Base-by-base conservation (phyloP, 2,888 invertebrate genomes). In the Lithophane socia region DNA sequence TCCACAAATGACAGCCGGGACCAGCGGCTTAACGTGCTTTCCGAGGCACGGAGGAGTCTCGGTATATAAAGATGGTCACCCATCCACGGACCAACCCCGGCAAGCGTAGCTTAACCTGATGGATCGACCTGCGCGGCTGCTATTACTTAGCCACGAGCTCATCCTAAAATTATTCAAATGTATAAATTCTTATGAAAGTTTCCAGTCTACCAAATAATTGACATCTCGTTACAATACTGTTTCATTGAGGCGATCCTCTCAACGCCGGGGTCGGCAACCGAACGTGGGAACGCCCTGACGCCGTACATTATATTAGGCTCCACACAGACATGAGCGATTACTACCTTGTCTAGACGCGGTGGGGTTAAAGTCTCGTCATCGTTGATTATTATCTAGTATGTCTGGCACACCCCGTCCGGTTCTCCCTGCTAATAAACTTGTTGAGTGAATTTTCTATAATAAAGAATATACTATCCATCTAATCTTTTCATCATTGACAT, bases 231-330 rank as follows among this genome's bases (percentile, higher is more conserved):
- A n/a, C 29, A 65, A 12, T 86, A 76, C 56, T 29, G 64, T 47
- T 70, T 77, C 68, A 77, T 82, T 78, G 24, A 85, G 10, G 73
- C 86, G 56, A 71, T 81, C 65, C 70, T 73, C 75, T 76, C 68
- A 63, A 77, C 69, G 77, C 60, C 37, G 82, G 63, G 85, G 85
- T 86, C 86, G 82, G 67, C 82, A 82, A 77, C 87, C 86, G 68
- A 80, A 64, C 84, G 84, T 86, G 84, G 74, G 87, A 84, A 84
- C 84, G 69, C 72, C 54, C 63, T 76, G 83, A 60, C 58, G 49
- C 70, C 61, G 64, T 16, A n/a, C 49, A 70, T 42, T 68, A 44
- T 64, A 64, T 75, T 72, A 83, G 69, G 72, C 42, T 74, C 12
- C 24, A 66, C 42, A 5, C 61, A 72, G 64, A 69, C 52, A 72